These are phyloP conservation scores for Nephrotoma guestfalica DNA, from an alignment of 2,888 invertebrate species.

Conservation along the genomic window DNA sequence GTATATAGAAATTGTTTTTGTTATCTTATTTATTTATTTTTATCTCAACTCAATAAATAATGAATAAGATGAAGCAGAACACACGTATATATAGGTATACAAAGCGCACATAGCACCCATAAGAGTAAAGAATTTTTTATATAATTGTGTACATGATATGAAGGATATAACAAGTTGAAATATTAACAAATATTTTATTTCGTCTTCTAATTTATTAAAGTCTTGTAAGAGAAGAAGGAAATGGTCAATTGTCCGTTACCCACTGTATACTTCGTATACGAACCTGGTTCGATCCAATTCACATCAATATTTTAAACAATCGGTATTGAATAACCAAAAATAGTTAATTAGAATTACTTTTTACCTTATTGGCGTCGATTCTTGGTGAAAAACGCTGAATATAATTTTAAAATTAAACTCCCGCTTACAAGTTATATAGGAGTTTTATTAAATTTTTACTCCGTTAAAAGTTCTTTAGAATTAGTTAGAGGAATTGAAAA, in stretches of 20 bases:
- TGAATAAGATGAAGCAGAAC: not conserved
- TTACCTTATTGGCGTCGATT: no score
- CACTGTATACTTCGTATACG: not conserved
- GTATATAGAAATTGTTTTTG: not conserved
- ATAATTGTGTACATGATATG: not conserved
- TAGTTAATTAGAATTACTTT: no score
- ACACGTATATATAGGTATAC: not conserved
- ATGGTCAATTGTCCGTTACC: no score
- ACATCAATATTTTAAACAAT: not conserved
- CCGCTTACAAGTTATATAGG: no score
- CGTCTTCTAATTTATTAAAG: not conserved
- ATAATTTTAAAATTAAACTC: no score
- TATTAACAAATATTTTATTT: not conserved
- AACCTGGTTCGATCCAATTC: not conserved
- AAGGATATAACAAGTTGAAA: not conserved
- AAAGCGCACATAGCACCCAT: not conserved
- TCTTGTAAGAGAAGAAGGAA: not conserved
- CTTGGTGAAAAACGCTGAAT: no score
- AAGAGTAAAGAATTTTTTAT: not conserved
- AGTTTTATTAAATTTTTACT: no score
- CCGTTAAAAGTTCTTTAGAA: no score
- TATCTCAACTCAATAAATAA: not conserved
- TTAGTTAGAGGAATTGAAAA: no score
- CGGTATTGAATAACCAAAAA: not conserved
- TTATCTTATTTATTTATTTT: not conserved